Evolutionary conservation across 2,888 invertebrate species (phyloP), one percentile per base, ranked within the genome.

Genomic region (Limnephilus auricula): DNA sequence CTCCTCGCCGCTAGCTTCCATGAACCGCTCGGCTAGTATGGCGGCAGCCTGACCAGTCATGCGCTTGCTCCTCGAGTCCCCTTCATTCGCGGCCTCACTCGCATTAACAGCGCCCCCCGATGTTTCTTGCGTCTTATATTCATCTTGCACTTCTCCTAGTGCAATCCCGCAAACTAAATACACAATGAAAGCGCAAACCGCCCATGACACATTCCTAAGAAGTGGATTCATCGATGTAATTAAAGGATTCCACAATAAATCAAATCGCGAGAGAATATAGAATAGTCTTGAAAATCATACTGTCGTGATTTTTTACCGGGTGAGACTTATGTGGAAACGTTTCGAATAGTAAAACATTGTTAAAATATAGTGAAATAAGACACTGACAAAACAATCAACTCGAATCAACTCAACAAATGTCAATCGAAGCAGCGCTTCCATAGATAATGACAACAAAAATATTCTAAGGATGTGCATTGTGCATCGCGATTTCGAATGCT

Each of bases 1-100:
- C 40, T 92, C 93, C 78, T 91, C 90, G 34, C 18, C 37, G 37
- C 91, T 90, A 10, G 91, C 86, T 15, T 90, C 89, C 18, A 40
- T 78, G 31, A 92, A 65, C 37, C 32, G 30, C n/a, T 50, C 31
- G 31, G 90, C 84, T 9, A 92, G 85, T 31, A 85, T 40, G 18
- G 34, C 80, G 13, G 93, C 91, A 15, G 91, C 92, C 31, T 87
- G 79, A 3, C 91, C 89, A 6, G 83, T 90, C 79, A 90, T 83
- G 34, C 80, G 82, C 37, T 88, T 90, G 13, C 82, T 12, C 15
- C 88, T 32, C 25, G 32, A 30, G 37, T 83, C 32, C 13, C 34
- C 40, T 79, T 85, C 89, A n/a, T 85, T 88, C 15, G 40, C 45
- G 12, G 91, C 40, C 30, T 89, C 90, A 40, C 91, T 89, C 25